Evolutionary conservation across 2,888 invertebrate species (phyloP), one percentile per base, ranked within the genome.

Genomic region (Cephus spinipes): DNA sequence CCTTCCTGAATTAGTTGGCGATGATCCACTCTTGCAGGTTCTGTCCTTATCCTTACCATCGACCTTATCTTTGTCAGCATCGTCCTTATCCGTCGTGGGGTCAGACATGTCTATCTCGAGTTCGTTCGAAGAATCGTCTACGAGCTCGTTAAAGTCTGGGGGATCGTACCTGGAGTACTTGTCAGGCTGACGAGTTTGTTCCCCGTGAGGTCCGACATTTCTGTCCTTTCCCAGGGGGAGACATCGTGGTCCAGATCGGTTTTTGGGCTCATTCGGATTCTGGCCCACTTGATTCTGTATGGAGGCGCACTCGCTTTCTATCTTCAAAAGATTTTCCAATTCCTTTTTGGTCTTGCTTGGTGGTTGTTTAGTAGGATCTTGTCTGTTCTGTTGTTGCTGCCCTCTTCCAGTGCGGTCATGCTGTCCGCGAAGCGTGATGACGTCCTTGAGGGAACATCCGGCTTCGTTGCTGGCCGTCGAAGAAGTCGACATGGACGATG

Each of bases 31-130:
- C 77, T 89, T 89, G 73, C 84, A 85, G 4, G 81, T 81, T 40
- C 89, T 92, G 84, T 94, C 94, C 73, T 92, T 92, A 84, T 93
- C 93, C 80, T 91, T 88, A 82, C 92, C 93, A 68, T 92, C 92
- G 79, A 92, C 92, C 71, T 91, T 90, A 31, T 94, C 93, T 77
- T 93, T 92, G 68, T 94, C 94, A 12, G 92, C 92, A 30, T 95
- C 94, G 77, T 94, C 94, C 85, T 94, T 94, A 77, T 95, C 95
- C n/a, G 93, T 93, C 35, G 94, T 93, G 73, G 95, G 93, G 84
- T 96, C 95, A 0, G 95, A 95, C 94, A 96, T 96, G 89, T 96
- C 96, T 85, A 96, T 96, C 90, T 96, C 96, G 77, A 96, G 89
- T 87, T 96, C 96, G 87, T 95, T 96, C 79, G 96, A 96, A 69